phyloP scores from a whole-genome alignment of 2,797 vertebrate genomes.

The Sphenopsis melanotis region DNA sequence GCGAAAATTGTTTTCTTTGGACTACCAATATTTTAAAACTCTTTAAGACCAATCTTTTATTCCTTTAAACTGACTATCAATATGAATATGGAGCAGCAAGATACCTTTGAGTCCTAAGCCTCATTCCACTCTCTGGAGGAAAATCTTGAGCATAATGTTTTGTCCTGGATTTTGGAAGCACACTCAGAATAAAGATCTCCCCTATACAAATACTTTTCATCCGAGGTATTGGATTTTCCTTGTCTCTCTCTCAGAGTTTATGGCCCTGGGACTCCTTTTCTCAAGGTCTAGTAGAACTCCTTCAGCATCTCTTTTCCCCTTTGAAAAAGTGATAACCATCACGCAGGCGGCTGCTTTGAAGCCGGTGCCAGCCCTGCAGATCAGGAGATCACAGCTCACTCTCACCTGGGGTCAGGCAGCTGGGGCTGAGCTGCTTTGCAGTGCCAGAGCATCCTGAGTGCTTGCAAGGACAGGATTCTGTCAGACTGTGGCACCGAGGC shows the following conservation, averaged over 20 bases:
- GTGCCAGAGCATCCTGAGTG: not conserved
- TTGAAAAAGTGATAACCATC: not conserved
- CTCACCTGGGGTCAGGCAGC: constrained; percentile 31
- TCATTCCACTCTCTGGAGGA: not conserved
- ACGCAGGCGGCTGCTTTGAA: not conserved
- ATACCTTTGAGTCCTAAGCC: not conserved
- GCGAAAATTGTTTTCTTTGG: not conserved
- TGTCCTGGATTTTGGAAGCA: not conserved
- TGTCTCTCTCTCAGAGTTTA: not conserved
- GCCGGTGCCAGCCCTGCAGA: not conserved
- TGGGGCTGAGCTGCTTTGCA: not conserved
- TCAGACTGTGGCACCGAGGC: not conserved
- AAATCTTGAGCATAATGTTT: not conserved
- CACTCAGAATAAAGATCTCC: not conserved
- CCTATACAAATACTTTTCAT: not conserved
- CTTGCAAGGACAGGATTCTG: not conserved
- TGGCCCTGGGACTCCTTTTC: constrained; percentile 15
- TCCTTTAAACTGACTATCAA: not conserved
- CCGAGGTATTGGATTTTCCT: not conserved
- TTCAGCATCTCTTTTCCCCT: not conserved
- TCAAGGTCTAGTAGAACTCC: constrained; percentile 24
- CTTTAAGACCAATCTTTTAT: not conserved
- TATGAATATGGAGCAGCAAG: not conserved
- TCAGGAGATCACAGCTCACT: constrained; percentile 34
- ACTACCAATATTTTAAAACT: not conserved